Conservation (phyloP, 2,113 vertebrate genomes). For the Vimba vimba region DNA sequence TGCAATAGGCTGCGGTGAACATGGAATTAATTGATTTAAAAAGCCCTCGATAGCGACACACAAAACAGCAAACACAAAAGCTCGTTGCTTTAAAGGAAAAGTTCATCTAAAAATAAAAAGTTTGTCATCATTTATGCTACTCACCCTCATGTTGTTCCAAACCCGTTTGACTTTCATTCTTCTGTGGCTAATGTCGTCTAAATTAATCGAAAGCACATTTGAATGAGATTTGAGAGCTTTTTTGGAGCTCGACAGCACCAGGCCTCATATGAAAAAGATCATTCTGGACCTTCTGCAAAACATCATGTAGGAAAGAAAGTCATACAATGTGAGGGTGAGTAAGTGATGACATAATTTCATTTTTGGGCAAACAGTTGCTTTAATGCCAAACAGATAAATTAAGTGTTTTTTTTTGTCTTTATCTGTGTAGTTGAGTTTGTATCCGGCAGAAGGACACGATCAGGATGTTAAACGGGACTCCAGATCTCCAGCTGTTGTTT, state of each 20-base stretch:
- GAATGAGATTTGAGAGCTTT: neutral
- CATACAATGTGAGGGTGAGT: neutral
- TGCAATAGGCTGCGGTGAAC: neutral
- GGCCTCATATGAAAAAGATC: slow-evolving; percentile 1
- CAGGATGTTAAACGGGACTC: slow-evolving; percentile 5
- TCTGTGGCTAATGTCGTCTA: neutral
- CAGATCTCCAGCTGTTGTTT: neutral
- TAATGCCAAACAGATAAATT: neutral
- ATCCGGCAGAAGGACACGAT: neutral
- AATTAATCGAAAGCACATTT: neutral
- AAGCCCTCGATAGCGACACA: neutral
- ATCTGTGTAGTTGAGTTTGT: neutral
- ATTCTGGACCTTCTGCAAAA: neutral
- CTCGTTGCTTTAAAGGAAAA: neutral
- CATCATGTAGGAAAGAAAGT: neutral
- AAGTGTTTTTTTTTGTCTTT: neutral
- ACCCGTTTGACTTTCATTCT: slow-evolving; percentile 10
- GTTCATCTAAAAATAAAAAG: neutral
- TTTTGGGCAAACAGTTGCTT: neutral
- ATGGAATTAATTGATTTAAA: neutral
- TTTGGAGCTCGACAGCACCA: neutral
- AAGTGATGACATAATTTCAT: neutral
- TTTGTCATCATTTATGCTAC: neutral
- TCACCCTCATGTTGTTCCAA: neutral
- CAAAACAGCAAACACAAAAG: neutral